Evolutionary conservation across 2,888 invertebrate genomes (phyloP), one percentile per base, ranked within the genome.

Genomic region (Drosophila diplacantha): DNA sequence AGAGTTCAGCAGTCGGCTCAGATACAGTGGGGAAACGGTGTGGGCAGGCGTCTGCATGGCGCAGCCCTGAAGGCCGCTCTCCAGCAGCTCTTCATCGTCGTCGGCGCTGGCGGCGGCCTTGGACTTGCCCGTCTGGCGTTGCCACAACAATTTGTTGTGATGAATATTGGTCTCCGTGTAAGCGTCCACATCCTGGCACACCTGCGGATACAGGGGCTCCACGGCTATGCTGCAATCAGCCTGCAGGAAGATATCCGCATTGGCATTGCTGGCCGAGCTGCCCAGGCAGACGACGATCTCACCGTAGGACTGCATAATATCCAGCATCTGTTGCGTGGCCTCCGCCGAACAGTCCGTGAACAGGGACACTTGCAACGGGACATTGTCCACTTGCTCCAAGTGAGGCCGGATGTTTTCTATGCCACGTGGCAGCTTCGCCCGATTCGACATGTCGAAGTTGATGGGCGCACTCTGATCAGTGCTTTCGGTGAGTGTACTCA

Each of bases 331-430:
- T 31, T 93, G 91, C 0, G 97, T 97, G 14, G 96, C 96, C 71
- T 92, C 91, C n/a, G 97, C 93, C 2, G 95, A 96, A 89, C 98
- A 99, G 89, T 99, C 99, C 1, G 99, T 99, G 89, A 99, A 99
- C 12, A 99, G 91, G 0, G 98, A 98, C 18, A 99, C 99, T 55
- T 98, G 91, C 31, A 99, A 90, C 5, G 99, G 99, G 51, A 99
- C 99, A 90, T 99, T 99, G 89, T 99, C 99, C 53, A 99, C 96
- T 73, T 94, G 91, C 86, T 96, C 95, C 73, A 99, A 92, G 88
- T 98, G 98, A 0, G 98, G 97, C 1, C 98, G 92, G 76, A 99
- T 98, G 88, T 98, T 97, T 84, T 97, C 96, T 75, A 99, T 98
- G 49, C 99, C 99, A 54, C 97, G 92, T 0, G 99, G 99, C 44